Percentiles rank a stretch among this genome's conserved stretches.
Conservation (phyloP, 92 coral and sea anemone species). For the Umimayanthus kanabou region DNA sequence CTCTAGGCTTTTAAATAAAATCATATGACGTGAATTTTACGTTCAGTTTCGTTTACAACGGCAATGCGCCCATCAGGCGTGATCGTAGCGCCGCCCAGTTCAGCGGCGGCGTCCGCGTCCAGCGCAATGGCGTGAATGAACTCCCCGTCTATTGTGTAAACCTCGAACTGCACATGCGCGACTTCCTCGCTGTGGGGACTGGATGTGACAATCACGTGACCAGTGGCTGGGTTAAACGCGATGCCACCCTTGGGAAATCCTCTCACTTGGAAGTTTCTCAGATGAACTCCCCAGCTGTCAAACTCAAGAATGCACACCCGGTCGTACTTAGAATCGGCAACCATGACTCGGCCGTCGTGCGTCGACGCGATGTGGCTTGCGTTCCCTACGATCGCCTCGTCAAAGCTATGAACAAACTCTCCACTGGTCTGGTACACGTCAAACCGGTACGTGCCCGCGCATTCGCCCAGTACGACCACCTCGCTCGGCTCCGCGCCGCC, state of each 20-base stretch:
- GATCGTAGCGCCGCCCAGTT: constrained; percentile 27
- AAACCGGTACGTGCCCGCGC: constrained; percentile 22
- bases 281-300: constrained; percentile 26
- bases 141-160: constrained; percentile 21
- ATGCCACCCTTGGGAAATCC: constrained; percentile 45
- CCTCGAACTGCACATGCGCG: constrained; percentile 8
- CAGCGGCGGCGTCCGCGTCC: constrained; percentile 27
- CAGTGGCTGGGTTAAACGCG: constrained; percentile 38
- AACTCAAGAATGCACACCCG: constrained; percentile 44
- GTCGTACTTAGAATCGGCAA: constrained; percentile 15
- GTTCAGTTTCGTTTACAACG: constrained; percentile 30
- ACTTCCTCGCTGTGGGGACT: background rate
- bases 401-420: constrained; percentile 32
- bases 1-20: background rate
- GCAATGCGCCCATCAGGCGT: constrained; percentile 32
- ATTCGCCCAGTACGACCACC: constrained; percentile 26
- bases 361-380: constrained; percentile 43
- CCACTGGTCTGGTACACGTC: constrained; percentile 46
- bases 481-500: constrained; percentile 3
- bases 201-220: constrained; percentile 24
- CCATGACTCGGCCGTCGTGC: constrained; percentile 45
- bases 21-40: constrained; percentile 30
- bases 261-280: constrained; percentile 22
- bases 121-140: constrained; percentile 26
- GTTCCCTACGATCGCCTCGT: constrained; percentile 17